Evolutionary conservation across 2,888 invertebrate species (phyloP).

Genomic region (Orthonevra nobilis): DNA sequence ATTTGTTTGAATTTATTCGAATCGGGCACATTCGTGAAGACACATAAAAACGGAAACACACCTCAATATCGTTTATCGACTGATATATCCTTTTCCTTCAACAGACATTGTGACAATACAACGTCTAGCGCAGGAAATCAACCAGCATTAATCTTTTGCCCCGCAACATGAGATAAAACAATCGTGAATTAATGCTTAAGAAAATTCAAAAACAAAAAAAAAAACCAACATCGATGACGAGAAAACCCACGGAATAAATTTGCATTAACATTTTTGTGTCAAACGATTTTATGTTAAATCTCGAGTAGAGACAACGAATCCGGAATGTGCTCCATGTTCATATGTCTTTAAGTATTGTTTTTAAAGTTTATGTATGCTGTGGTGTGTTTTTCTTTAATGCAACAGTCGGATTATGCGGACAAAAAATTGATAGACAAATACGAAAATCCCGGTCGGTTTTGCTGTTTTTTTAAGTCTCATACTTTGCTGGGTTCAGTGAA

Average conservation of each 20-base stretch:
- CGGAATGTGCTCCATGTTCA: constrained; percentile 9
- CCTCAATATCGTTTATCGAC: constrained; percentile 61
- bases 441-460: constrained; percentile 22
- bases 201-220: constrained; percentile 2
- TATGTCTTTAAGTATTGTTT: not conserved
- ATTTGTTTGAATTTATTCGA: constrained; percentile 60
- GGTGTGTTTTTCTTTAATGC: constrained; percentile 16
- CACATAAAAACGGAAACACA: constrained; percentile 58
- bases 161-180: no score
- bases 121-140: constrained; percentile 5
- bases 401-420: constrained; percentile 44
- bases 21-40: constrained; percentile 40
- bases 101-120: constrained; percentile 21
- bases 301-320: no score
- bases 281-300: constrained; percentile 50
- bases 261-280: constrained; percentile 66
- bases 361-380: no score
- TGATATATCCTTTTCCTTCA: constrained; percentile 11
- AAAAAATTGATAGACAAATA: constrained; percentile 25
- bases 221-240: constrained; percentile 17
- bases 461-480: constrained; percentile 30
- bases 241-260: constrained; percentile 52
- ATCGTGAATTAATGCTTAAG: no score
- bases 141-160: constrained; percentile 32
- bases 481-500: constrained; percentile 32